A percentile compares a stretch with the other conserved stretches of the same genome.
Evolutionary conservation across 2,113 vertebrate genomes (phyloP).

Genomic region (Peucedramus taeniatus): DNA sequence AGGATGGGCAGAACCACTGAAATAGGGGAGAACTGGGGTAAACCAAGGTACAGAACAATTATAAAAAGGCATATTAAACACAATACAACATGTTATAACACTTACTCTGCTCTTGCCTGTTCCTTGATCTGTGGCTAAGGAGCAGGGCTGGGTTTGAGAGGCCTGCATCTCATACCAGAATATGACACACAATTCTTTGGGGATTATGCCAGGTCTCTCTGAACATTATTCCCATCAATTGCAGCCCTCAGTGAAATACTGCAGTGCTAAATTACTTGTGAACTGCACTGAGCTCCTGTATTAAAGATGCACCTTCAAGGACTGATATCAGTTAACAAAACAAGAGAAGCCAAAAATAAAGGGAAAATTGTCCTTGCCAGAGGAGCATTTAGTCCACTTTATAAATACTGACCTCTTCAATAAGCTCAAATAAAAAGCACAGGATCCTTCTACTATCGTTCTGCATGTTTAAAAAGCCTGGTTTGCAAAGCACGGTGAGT

Average conservation of each 20-base stretch:
- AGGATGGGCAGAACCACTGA: too few species aligned
- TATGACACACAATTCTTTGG: neutral
- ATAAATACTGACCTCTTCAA: neutral
- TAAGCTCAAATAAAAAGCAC: neutral
- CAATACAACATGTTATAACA: too few species aligned
- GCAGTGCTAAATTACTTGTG: neutral
- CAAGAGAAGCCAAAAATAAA: neutral
- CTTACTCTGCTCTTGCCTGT: neutral
- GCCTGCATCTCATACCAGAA: neutral
- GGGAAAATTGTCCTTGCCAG: neutral
- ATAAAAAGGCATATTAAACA: too few species aligned
- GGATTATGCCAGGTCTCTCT: neutral
- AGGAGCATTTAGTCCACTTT: neutral
- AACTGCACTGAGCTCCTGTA: accelerated
- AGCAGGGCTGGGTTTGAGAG: neutral
- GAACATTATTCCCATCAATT: neutral
- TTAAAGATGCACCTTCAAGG: neutral
- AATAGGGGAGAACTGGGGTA: too few species aligned
- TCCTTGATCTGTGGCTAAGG: neutral
- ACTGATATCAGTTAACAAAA: neutral
- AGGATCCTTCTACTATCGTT: neutral
- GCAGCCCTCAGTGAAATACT: neutral
- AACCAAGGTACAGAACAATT: too few species aligned
- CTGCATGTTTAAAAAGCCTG: neutral
- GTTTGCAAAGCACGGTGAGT: neutral